A percentile compares a stretch with the other conserved stretches of the same genome.
Conservation (phyloP, 2,888 invertebrate species). For the Dicranocentrus wangi region DNA sequence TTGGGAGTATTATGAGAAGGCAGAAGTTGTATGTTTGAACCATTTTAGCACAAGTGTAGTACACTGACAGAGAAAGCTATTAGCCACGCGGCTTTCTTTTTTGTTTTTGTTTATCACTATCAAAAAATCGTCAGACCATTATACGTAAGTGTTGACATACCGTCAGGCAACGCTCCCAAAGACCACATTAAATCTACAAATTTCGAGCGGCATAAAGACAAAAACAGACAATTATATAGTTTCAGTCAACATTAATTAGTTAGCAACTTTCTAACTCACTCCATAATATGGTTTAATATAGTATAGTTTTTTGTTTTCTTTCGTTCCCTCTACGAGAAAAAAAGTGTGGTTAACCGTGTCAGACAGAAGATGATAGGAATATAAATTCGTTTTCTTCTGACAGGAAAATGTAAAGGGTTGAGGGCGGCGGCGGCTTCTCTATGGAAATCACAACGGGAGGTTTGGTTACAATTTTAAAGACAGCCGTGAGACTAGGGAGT, state of each 20-base stretch:
- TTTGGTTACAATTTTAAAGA: no score
- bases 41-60: conserved; percentile 23
- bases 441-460: no score
- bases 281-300: no score
- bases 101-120: conserved; percentile 45
- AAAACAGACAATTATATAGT: conserved; percentile 73
- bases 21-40: no score
- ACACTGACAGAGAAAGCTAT: conserved; percentile 69
- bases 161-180: conserved; percentile 97
- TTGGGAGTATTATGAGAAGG: no score
- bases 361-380: no score
- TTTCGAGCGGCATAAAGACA: conserved; percentile 74
- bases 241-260: conserved; percentile 65
- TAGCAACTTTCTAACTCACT: conserved; percentile 39
- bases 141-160: conserved; percentile 80
- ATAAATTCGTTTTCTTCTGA: no score
- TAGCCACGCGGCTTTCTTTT: conserved; percentile 72
- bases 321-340: background rate
- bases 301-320: conserved; percentile 30
- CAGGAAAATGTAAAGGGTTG: no score
- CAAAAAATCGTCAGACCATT: conserved; percentile 70
- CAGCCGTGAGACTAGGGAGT: no score
- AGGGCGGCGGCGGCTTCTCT: no score
- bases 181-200: conserved; percentile 98
- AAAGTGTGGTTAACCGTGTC: no score